phyloP scores from a whole-genome alignment of 1,140 invertebrate species.

The Periplaneta americana region DNA sequence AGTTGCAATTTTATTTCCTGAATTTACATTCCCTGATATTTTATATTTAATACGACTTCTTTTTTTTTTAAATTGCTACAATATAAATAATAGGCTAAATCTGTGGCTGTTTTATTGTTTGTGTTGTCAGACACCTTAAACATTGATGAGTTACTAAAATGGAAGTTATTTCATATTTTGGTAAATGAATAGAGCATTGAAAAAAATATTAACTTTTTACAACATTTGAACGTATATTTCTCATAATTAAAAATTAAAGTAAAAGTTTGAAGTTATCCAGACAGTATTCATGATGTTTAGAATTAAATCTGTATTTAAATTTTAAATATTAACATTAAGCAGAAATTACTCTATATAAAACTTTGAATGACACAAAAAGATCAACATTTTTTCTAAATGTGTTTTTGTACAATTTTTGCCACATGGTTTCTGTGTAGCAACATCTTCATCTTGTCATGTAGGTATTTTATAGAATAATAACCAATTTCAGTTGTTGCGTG shows the following conservation, averaged over 20 bases:
- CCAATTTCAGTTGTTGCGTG: not conserved
- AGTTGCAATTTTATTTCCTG: not conserved
- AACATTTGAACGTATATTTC: not conserved
- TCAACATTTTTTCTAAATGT: not conserved
- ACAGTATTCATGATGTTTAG: not conserved
- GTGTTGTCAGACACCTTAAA: not conserved
- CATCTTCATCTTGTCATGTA: not conserved
- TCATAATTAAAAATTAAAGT: not conserved
- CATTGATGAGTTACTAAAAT: no score
- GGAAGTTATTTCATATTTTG: not conserved
- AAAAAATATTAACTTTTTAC: not conserved
- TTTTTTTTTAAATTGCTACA: not conserved
- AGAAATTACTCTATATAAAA: conserved; percentile 2
- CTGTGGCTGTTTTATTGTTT: not conserved
- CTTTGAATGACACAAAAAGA: not conserved
- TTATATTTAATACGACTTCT: not conserved
- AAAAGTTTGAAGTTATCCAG: not conserved
- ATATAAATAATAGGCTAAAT: not conserved
- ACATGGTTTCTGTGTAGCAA: conserved; percentile 3
- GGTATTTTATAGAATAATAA: not conserved
- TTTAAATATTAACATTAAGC: not conserved
- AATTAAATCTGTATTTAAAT: not conserved
- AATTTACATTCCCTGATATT: not conserved
- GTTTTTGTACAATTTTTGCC: conserved; percentile 1
- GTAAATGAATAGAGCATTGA: not conserved